These are phyloP conservation scores for Eurystomus glaucurus DNA, from an alignment of 2,797 vertebrate species.

Conservation along the genomic window DNA sequence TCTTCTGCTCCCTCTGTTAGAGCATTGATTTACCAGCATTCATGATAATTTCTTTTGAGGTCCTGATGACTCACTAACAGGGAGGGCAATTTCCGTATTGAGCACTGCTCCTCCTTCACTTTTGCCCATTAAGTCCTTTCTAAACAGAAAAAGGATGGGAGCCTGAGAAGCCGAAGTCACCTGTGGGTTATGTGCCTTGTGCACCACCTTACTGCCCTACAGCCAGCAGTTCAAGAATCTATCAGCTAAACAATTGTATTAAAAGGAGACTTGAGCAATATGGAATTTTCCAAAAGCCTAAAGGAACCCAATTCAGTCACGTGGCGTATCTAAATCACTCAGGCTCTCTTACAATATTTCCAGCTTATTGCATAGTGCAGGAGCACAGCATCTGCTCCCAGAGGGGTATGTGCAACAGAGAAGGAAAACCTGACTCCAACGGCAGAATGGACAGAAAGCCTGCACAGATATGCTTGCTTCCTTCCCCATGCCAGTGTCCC, in stretches of 20 bases:
- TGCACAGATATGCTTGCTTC: background rate
- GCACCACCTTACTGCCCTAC: background rate
- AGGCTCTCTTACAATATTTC: background rate
- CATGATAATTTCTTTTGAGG: background rate
- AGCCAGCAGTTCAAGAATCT: background rate
- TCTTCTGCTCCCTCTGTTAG: background rate
- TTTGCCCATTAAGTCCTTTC: background rate
- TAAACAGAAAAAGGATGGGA: background rate
- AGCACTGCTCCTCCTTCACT: background rate
- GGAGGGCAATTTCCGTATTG: background rate
- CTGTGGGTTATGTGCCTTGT: background rate
- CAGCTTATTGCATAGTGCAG: background rate
- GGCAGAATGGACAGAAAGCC: background rate
- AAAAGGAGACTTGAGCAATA: background rate
- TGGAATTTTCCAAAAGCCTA: background rate
- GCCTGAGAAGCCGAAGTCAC: background rate
- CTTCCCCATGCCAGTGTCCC: background rate
- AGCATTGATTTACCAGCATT: background rate
- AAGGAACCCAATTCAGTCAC: background rate
- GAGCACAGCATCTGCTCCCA: background rate
- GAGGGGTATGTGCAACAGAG: background rate
- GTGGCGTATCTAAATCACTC: accelerated
- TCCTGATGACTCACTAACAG: background rate
- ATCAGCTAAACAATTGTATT: background rate
- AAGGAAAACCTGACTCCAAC: background rate